Evolutionary conservation across 53 echinoderm and acorn worm species (phyloP), one percentile per base, ranked within the genome.

Genomic region (Stichopus horrens): DNA sequence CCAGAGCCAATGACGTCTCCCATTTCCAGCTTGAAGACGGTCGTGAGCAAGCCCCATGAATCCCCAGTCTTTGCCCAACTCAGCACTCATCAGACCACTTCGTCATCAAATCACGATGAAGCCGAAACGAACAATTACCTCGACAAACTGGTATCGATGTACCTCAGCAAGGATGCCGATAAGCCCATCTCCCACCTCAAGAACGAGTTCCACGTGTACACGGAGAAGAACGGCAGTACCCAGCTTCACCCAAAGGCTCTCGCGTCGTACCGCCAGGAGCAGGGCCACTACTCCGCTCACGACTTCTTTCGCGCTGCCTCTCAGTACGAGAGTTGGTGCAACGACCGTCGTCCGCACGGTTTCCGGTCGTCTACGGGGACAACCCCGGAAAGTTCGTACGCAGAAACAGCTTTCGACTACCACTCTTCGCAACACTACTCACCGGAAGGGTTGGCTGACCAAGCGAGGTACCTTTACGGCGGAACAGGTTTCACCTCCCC

Each of bases 141-240:
- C 58, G 95, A 96, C 88, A 90, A 93, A 52, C 90, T 96, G 4
- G 96, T 96, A 20, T 95, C 95, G 77, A 91, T 96, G 96, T 96
- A 96, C 86, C 95, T 96, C 51, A 90, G 92, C 86, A 92, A 93
- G 22, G 93, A 94, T 74, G 86, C 88, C 10, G 96, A 96, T 67
- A 95, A 95, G 79, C 93, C 92, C 13, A 94, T 96, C 66, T 93
- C 94, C 8, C 92, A 94, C 23, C 88, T 96, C 22, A 96, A 96
- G 87, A 94, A 92, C 76, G 96, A 96, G 89, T 89, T 96, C 55
- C 93, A 95, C 71, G 95, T 96, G 6, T 96, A 96, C 89, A 96
- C 94, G 7, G 93, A 93, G 55, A 91, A 91, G 53, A 88, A 88
- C 71, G 79, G 59, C 52, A 56, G 58, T 76, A 86, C 77, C 76